Evolutionary conservation across 2,113 vertebrate species (phyloP).

Genomic region (Myxocyprinus asiaticus): DNA sequence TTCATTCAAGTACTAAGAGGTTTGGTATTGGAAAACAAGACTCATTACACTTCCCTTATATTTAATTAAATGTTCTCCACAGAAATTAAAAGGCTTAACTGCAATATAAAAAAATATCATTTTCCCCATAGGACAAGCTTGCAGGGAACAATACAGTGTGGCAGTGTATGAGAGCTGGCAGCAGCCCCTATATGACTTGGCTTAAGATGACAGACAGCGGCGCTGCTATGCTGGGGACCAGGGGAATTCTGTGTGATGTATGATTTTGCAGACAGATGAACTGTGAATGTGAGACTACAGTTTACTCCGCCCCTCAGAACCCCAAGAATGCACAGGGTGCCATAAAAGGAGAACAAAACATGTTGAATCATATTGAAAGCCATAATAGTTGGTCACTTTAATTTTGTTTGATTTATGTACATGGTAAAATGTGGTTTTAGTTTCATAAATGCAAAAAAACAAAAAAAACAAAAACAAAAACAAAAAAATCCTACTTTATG

Average conservation of each 20-base stretch:
- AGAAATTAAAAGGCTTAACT: conserved; percentile 21
- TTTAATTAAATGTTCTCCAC: conserved; percentile 9
- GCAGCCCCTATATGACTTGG: conserved; percentile 30
- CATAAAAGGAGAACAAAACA: neutral
- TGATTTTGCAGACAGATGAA: conserved; percentile 51
- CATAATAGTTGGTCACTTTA: neutral
- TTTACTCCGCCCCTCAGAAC: conserved; percentile 6
- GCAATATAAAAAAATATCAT: neutral
- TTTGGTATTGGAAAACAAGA: conserved; percentile 1
- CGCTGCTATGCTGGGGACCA: neutral
- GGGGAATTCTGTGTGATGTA: conserved; percentile 42
- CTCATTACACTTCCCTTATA: neutral
- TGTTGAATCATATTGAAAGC: neutral
- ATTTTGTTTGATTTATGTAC: conserved; percentile 1
- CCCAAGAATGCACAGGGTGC: neutral
- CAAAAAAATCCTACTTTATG: too few species aligned
- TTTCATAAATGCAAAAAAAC: too few species aligned
- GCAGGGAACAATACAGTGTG: conserved; percentile 26
- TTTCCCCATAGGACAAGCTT: conserved; percentile 34
- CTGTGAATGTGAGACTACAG: conserved; percentile 33
- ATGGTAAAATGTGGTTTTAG: neutral
- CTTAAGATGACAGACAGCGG: conserved; percentile 25
- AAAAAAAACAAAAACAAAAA: too few species aligned
- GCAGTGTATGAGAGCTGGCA: conserved; percentile 32
- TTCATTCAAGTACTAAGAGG: neutral